A percentile compares a stretch with the other conserved stretches of the same genome.
Conservation (phyloP, 1,140 invertebrate species). For the Ceratitis capitata region DNA sequence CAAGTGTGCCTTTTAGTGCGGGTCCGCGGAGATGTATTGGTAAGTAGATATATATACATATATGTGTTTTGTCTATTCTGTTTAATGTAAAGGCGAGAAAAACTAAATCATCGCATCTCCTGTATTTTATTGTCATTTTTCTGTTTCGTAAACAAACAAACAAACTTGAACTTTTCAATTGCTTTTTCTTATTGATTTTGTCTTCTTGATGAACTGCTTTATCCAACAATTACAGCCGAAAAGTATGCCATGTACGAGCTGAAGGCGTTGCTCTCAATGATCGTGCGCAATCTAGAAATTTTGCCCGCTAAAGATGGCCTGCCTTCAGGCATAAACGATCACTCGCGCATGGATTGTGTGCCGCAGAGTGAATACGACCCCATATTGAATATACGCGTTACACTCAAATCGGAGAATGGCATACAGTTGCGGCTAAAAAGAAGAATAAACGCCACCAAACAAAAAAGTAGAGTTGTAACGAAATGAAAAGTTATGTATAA, state of each 20-base stretch:
- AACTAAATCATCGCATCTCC: background rate
- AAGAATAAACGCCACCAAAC: background rate
- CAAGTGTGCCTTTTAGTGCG: slow-evolving; percentile 72
- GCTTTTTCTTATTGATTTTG: too few species aligned
- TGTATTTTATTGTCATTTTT: background rate
- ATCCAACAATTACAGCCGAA: slow-evolving; percentile 48
- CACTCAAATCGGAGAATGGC: slow-evolving; percentile 60
- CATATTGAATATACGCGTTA: slow-evolving; percentile 55
- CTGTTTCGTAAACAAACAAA: background rate
- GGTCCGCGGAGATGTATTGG: slow-evolving; percentile 59
- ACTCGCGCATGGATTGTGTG: slow-evolving; percentile 53
- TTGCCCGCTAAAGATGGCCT: slow-evolving; percentile 54
- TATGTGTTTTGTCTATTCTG: background rate
- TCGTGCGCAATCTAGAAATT: slow-evolving; percentile 62
- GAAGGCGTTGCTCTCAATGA: slow-evolving; percentile 63
- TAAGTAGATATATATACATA: too few species aligned
- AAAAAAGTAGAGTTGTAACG: background rate
- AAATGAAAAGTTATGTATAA: background rate
- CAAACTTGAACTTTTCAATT: too few species aligned
- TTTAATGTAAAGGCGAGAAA: background rate
- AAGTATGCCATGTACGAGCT: slow-evolving; percentile 67
- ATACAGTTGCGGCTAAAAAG: slow-evolving; percentile 54
- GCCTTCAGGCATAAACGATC: slow-evolving; percentile 56
- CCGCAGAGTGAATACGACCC: slow-evolving; percentile 60
- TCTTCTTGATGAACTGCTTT: too few species aligned